Conservation (phyloP, 1,140 invertebrate genomes). For the Pseudomyrmex dendroicus region DNA sequence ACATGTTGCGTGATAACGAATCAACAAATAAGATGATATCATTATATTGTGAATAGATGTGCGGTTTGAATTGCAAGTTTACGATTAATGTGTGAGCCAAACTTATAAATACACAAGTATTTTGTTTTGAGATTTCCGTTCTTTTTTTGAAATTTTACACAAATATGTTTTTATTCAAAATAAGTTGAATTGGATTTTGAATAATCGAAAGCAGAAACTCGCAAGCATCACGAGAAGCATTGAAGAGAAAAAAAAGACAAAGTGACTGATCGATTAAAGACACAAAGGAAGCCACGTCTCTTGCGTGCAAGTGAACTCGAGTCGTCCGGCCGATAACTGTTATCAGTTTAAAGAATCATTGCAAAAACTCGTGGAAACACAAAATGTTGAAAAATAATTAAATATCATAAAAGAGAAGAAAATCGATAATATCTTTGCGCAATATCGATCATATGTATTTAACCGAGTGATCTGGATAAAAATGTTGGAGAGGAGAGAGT, state of each 20-base stretch:
- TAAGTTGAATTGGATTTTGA: too few relatives aligned
- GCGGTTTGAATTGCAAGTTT: slow-evolving; percentile 17
- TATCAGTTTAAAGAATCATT: background rate
- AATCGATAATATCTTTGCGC: background rate
- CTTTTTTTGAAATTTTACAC: background rate
- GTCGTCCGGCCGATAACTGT: background rate
- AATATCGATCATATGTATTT: background rate
- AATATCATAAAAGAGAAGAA: background rate
- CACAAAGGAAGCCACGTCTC: too few relatives aligned
- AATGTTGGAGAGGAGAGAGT: background rate
- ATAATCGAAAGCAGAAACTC: too few relatives aligned
- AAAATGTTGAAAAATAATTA: slow-evolving; percentile 10
- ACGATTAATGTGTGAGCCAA: background rate
- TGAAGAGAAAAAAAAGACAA: too few relatives aligned
- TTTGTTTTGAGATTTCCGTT: background rate
- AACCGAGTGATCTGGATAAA: background rate
- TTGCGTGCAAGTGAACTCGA: background rate
- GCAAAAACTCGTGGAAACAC: background rate
- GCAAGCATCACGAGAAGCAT: too few relatives aligned
- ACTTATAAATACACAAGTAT: background rate
- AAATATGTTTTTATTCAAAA: background rate
- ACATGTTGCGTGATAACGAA: slow-evolving; percentile 1
- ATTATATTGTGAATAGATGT: background rate
- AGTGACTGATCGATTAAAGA: too few relatives aligned
- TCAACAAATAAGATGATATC: slow-evolving; percentile 14